Percentiles rank a stretch among this genome's conserved stretches.
phyloP scores from a whole-genome alignment of 2,888 invertebrate genomes.

The Flexamia atlantica region DNA sequence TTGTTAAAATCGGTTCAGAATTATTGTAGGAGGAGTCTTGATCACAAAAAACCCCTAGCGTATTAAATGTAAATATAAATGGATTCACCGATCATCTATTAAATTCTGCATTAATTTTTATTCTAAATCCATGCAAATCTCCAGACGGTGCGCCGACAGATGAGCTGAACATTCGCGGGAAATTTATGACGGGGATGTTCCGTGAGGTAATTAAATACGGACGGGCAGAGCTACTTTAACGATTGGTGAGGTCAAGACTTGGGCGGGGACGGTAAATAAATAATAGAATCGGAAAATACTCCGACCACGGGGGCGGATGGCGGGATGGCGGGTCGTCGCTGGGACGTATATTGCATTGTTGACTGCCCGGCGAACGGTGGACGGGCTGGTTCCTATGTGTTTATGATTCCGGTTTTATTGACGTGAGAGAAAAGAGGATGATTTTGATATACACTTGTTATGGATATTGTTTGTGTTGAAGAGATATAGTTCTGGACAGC shows the following conservation, averaged over 20 bases:
- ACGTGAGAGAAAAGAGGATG: neutral
- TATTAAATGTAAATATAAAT: too few relatives aligned
- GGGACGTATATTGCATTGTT: slow-evolving; percentile 6
- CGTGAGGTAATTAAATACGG: slow-evolving; percentile 64
- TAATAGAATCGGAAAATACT: slow-evolving; percentile 63
- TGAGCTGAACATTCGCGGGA: slow-evolving; percentile 45
- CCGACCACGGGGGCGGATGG: neutral
- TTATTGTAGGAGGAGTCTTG: too few relatives aligned
- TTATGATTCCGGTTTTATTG: neutral
- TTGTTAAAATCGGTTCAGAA: too few relatives aligned
- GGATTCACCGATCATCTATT: too few relatives aligned
- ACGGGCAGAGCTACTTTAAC: slow-evolving; percentile 64
- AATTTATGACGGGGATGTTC: slow-evolving; percentile 61
- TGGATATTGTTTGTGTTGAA: too few relatives aligned
- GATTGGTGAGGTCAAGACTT: slow-evolving; percentile 63
- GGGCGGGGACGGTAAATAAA: slow-evolving; percentile 63
- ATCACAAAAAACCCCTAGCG: too few relatives aligned
- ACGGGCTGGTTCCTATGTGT: too few relatives aligned
- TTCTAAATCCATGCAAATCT: slow-evolving; percentile 39
- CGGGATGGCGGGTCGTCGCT: too few relatives aligned
- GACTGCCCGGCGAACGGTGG: neutral
- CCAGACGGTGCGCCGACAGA: slow-evolving; percentile 23
- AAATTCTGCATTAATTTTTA: too few relatives aligned
- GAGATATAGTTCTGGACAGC: too few relatives aligned
- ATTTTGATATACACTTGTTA: too few relatives aligned